Percentiles rank a stretch among this genome's conserved stretches.
phyloP scores from a whole-genome alignment of 2,888 invertebrate species.

The Harpagoxenus sublaevis region DNA sequence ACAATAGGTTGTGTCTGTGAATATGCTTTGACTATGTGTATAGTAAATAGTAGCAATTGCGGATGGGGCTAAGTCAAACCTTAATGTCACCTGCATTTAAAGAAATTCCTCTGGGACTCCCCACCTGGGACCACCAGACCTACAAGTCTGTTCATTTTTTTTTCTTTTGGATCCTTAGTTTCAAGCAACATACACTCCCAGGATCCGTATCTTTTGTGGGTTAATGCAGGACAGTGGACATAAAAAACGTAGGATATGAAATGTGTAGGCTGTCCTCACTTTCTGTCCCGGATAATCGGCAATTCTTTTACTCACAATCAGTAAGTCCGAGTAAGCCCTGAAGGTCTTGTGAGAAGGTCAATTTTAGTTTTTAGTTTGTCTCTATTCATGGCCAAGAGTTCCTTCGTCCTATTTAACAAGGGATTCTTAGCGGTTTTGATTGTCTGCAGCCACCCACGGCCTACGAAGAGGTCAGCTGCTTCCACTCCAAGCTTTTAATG shows the following conservation, averaged over 20 bases:
- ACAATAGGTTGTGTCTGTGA: background rate
- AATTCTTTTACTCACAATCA: background rate
- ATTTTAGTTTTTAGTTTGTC: background rate
- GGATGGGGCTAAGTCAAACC: background rate
- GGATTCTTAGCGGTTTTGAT: background rate
- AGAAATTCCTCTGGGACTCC: background rate
- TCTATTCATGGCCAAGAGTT: background rate
- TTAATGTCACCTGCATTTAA: background rate
- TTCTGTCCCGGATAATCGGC: background rate
- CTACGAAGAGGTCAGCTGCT: background rate
- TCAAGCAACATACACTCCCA: background rate
- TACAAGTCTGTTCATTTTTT: background rate
- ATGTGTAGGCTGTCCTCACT: background rate
- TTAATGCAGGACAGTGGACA: background rate
- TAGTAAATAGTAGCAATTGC: background rate
- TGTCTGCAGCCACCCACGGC: background rate
- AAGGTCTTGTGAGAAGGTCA: no score
- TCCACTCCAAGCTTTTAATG: no score
- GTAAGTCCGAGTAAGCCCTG: background rate
- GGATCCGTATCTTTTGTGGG: background rate
- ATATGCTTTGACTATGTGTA: background rate
- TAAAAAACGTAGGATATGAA: background rate
- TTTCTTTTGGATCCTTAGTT: background rate
- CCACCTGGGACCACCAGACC: background rate
- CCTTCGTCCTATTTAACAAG: background rate